A percentile compares a stretch with the other conserved stretches of the same genome.
These are phyloP conservation scores for Clavelina lepadiformis DNA, from an alignment of 23 tunicate genomes.

Conservation along the genomic window DNA sequence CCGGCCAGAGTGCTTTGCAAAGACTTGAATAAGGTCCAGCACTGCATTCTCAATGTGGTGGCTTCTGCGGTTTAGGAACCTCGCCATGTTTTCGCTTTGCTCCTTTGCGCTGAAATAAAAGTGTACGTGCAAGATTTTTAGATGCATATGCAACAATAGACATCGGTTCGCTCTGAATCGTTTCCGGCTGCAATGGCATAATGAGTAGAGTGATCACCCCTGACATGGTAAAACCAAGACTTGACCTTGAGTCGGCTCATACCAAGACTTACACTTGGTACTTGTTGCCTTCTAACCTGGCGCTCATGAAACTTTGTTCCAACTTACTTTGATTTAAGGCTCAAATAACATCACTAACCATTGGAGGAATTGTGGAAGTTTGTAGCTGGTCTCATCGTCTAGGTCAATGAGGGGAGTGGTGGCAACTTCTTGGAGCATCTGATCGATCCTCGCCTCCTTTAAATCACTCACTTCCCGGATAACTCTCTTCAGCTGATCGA, in stretches of 20 bases:
- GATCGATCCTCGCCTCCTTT: conserved; percentile 87
- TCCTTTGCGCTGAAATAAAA: conserved; percentile 41
- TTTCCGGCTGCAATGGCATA: too few species aligned
- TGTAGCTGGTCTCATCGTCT: conserved; percentile 65
- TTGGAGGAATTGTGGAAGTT: conserved; percentile 31
- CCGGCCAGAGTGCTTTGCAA: conserved; percentile 88
- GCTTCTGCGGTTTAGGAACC: conserved; percentile 70
- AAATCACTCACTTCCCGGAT: conserved; percentile 81
- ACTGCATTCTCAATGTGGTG: conserved; percentile 78
- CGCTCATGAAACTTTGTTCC: too few species aligned
- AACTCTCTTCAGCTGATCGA: conserved; percentile 62
- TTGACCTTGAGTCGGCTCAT: too few species aligned
- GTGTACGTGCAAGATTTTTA: neutral
- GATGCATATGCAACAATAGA: too few species aligned
- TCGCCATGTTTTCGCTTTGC: conserved; percentile 59
- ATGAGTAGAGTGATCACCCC: neutral
- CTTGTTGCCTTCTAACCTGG: too few species aligned
- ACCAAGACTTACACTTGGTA: too few species aligned
- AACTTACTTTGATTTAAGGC: too few species aligned
- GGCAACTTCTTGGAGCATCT: conserved; percentile 72
- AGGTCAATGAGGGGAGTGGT: conserved; percentile 61
- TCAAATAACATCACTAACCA: too few species aligned
- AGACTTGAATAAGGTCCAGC: conserved; percentile 71
- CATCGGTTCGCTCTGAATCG: too few species aligned
- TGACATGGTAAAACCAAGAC: too few species aligned